phyloP scores from a whole-genome alignment of 1,140 invertebrate species.

The Scaptomyza pallida region DNA sequence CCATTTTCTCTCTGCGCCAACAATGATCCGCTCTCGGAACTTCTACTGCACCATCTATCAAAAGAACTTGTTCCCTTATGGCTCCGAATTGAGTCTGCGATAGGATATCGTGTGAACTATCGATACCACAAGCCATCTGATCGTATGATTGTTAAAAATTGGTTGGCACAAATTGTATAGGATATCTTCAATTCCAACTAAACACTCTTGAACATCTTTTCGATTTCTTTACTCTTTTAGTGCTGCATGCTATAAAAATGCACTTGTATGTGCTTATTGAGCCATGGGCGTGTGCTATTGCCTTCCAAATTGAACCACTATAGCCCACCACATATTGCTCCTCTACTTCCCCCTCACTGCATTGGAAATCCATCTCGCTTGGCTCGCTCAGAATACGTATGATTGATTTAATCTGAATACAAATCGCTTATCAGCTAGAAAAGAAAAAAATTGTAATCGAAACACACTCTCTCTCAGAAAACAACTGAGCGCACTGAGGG shows the following conservation, averaged over 20 bases:
- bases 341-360: neutral
- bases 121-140: too few relatives aligned
- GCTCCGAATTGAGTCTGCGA: too few relatives aligned
- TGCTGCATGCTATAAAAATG: conserved; percentile 39
- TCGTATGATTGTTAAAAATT: too few relatives aligned
- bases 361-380: conserved; percentile 9
- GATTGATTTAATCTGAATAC: conserved; percentile 71
- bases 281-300: conserved; percentile 14
- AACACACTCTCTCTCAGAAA: neutral
- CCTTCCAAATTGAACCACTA: conserved; percentile 8
- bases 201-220: conserved; percentile 25
- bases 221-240: conserved; percentile 19
- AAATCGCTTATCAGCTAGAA: conserved; percentile 63
- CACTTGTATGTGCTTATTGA: conserved; percentile 44
- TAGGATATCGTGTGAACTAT: too few relatives aligned
- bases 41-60: too few relatives aligned
- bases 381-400: conserved; percentile 12
- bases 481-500: neutral
- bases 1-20: too few relatives aligned
- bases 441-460: conserved; percentile 3
- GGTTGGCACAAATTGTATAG: neutral
- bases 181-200: conserved; percentile 2
- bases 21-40: too few relatives aligned
- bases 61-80: too few relatives aligned
- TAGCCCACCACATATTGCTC: neutral